phyloP scores from a whole-genome alignment of 2,888 invertebrate genomes.

The Abrostola tripartita region DNA sequence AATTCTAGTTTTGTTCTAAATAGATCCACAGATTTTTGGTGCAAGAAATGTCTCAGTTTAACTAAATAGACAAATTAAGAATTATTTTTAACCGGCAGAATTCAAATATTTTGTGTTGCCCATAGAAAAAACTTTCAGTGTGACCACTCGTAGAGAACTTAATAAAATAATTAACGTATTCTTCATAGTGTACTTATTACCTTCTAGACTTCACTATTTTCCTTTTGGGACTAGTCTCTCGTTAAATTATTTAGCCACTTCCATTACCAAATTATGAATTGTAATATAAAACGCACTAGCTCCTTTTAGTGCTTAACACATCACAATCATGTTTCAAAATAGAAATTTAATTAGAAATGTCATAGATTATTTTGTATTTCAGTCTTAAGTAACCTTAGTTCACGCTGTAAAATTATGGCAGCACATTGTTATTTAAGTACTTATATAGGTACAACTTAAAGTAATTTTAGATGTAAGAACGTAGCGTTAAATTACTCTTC shows the following conservation, averaged over 20 bases:
- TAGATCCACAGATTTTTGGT: too few species aligned
- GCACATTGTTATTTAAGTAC: conserved; percentile 38
- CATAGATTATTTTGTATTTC: conserved; percentile 41
- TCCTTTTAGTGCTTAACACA: conserved; percentile 2
- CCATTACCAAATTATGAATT: not conserved
- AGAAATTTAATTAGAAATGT: conserved; percentile 23
- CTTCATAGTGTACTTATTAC: conserved; percentile 82
- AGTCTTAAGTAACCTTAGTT: conserved; percentile 27
- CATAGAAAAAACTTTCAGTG: not conserved
- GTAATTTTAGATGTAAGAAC: conserved; percentile 16
- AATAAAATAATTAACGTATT: conserved; percentile 36
- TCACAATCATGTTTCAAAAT: conserved; percentile 4
- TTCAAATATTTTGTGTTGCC: not conserved
- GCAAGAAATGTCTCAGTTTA: too few species aligned
- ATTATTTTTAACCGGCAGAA: not conserved
- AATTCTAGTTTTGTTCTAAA: too few species aligned
- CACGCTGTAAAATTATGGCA: conserved; percentile 52
- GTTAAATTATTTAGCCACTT: conserved; percentile 1
- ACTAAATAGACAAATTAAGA: too few species aligned
- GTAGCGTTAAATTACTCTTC: conserved; percentile 8
- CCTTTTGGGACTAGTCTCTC: conserved; percentile 64
- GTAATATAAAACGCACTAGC: not conserved
- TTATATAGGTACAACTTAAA: conserved; percentile 28
- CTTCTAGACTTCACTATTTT: conserved; percentile 74
- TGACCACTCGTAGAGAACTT: conserved; percentile 18